Evolutionary conservation across 2,797 vertebrate species (phyloP).

Genomic region (Coregonus suidteri): DNA sequence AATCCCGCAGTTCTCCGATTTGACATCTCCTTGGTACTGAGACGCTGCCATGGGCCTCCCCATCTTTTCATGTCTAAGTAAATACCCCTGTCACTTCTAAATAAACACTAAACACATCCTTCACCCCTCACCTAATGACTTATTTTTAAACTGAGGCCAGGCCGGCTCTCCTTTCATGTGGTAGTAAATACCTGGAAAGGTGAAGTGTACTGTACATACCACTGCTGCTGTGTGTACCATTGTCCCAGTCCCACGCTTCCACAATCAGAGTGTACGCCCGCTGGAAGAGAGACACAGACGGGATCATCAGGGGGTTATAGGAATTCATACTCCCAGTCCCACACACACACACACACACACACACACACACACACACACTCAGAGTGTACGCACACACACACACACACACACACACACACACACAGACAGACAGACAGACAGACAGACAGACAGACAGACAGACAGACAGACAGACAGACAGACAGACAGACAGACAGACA

Average conservation of each 20-base stretch:
- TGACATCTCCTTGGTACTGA: too few relatives aligned
- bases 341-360: conserved; percentile 5
- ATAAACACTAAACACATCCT: too few relatives aligned
- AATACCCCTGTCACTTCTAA: too few relatives aligned
- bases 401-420: conserved; percentile 8
- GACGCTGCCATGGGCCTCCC: too few relatives aligned
- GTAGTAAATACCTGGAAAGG: neutral
- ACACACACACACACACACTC: conserved; percentile 25
- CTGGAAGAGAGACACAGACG: conserved; percentile 71
- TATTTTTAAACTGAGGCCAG: neutral
- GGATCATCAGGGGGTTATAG: conserved; percentile 37
- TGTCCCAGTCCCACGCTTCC: conserved; percentile 96
- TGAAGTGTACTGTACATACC: conserved; percentile 60
- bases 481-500: neutral
- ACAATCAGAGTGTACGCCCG: conserved; percentile 89
- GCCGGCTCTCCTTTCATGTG: neutral
- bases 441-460: conserved; percentile 19
- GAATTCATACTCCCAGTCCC: too few relatives aligned
- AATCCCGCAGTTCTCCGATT: too few relatives aligned
- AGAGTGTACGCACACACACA: conserved; percentile 8
- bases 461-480: conserved; percentile 15
- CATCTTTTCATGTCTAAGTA: too few relatives aligned
- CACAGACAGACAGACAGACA: conserved; percentile 26
- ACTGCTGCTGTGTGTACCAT: conserved; percentile 81
- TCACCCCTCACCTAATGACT: too few relatives aligned